Conservation (phyloP, 2,888 invertebrate genomes). For the Pammene fasciana region DNA sequence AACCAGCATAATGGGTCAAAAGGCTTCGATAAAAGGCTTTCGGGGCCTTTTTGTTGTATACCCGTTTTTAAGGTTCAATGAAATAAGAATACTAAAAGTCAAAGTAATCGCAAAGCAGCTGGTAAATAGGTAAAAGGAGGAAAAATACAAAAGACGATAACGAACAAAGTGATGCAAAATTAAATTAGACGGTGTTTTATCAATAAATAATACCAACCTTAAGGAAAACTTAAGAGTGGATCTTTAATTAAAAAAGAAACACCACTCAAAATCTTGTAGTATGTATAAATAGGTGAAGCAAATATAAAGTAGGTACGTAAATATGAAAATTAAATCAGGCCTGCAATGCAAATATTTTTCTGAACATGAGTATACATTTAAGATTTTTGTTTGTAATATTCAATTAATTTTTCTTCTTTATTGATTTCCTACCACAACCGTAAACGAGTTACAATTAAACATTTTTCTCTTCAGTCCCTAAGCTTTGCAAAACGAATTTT, state of each 20-base stretch:
- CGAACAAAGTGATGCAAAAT: not conserved
- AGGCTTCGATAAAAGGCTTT: constrained; percentile 41
- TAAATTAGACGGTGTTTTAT: not conserved
- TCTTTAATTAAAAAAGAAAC: no score
- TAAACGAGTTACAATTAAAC: constrained; percentile 25
- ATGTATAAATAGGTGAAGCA: no score
- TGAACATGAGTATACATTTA: not conserved
- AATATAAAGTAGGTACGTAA: no score
- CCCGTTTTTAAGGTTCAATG: constrained; percentile 28
- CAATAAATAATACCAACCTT: not conserved
- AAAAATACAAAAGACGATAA: not conserved
- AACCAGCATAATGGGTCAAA: constrained; percentile 35
- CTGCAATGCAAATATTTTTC: not conserved
- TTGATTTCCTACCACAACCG: constrained; percentile 27
- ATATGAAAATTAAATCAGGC: not conserved
- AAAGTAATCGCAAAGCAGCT: constrained; percentile 6
- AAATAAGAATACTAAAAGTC: constrained; percentile 10
- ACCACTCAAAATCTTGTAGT: no score
- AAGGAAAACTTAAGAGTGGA: no score
- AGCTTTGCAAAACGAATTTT: constrained; percentile 37
- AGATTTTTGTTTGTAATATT: constrained; percentile 1
- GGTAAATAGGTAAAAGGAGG: not conserved
- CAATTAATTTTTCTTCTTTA: constrained; percentile 17
- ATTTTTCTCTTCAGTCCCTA: constrained; percentile 32
- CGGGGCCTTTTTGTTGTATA: constrained; percentile 26